phyloP scores from a whole-genome alignment of 2,888 invertebrate species.

The Amiota mariae region DNA sequence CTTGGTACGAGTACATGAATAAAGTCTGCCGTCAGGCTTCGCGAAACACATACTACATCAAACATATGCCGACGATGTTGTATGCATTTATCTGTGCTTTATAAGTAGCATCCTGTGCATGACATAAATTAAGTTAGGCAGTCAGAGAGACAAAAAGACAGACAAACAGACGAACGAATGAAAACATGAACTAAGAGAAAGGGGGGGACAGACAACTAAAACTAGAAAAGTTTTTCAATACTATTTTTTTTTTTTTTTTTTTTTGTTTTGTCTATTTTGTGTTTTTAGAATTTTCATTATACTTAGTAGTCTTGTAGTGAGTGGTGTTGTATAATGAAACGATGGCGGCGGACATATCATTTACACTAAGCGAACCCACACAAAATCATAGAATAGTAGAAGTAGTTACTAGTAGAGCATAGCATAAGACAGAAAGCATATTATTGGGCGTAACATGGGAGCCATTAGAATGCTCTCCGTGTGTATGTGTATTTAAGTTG shows the following conservation, averaged over 20 bases:
- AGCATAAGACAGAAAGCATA: neutral
- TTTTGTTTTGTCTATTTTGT: neutral
- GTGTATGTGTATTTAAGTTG: neutral
- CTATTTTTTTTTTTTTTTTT: neutral
- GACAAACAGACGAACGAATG: too few species aligned
- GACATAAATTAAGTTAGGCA: conserved; percentile 25
- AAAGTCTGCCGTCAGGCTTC: too few species aligned
- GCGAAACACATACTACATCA: too few species aligned
- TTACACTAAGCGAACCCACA: neutral
- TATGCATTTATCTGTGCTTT: conserved; percentile 8
- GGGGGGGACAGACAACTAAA: neutral
- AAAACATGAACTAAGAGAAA: too few species aligned
- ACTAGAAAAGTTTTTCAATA: conserved; percentile 9
- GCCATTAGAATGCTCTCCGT: neutral
- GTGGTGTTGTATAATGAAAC: neutral
- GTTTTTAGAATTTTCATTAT: neutral
- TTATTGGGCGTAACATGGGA: neutral
- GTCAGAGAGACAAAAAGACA: too few species aligned
- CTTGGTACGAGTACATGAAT: neutral
- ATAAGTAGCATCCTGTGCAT: conserved; percentile 24
- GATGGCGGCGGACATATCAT: neutral
- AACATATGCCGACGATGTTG: too few species aligned
- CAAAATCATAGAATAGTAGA: neutral
- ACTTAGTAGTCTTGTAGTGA: too few species aligned
- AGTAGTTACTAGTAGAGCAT: too few species aligned